Conservation (phyloP, 2,113 vertebrate species). For the Rhineura floridana region DNA sequence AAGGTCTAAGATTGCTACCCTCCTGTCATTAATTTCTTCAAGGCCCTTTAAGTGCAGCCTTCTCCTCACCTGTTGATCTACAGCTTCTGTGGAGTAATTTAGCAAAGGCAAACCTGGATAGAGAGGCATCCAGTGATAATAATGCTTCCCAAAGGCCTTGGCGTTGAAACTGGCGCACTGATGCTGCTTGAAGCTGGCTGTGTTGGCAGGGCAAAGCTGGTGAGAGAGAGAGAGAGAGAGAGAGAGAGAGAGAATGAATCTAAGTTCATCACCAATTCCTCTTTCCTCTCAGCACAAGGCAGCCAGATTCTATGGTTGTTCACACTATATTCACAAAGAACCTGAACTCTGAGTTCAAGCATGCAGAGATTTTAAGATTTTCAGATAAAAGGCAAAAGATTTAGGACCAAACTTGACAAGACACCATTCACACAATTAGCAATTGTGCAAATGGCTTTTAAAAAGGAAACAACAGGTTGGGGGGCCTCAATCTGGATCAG, state of each 20-base stretch:
- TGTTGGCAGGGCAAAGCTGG: slow-evolving; percentile 83
- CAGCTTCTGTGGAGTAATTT: background rate
- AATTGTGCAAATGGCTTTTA: background rate
- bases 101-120: slow-evolving; percentile 81
- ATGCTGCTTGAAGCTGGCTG: slow-evolving; percentile 87
- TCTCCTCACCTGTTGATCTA: background rate
- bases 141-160: slow-evolving; percentile 84
- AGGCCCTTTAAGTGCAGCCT: background rate
- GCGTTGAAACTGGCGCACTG: slow-evolving; percentile 89
- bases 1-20: background rate
- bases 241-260: slow-evolving; percentile 59
- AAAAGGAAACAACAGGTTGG: background rate
- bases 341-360: slow-evolving; percentile 4
- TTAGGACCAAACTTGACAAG: background rate
- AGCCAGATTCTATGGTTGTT: background rate
- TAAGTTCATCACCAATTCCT: background rate
- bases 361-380: background rate
- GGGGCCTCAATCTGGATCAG: background rate
- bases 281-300: background rate
- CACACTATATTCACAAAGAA: background rate
- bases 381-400: background rate
- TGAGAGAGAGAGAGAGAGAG: slow-evolving; percentile 60
- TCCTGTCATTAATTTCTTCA: background rate
- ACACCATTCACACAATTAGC: background rate
- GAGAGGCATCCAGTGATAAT: slow-evolving; percentile 87